A percentile compares a stretch with the other conserved stretches of the same genome.
These are phyloP conservation scores for Tupaia chinensis DNA, from an alignment of 2,113 vertebrate genomes.

Conservation along the genomic window DNA sequence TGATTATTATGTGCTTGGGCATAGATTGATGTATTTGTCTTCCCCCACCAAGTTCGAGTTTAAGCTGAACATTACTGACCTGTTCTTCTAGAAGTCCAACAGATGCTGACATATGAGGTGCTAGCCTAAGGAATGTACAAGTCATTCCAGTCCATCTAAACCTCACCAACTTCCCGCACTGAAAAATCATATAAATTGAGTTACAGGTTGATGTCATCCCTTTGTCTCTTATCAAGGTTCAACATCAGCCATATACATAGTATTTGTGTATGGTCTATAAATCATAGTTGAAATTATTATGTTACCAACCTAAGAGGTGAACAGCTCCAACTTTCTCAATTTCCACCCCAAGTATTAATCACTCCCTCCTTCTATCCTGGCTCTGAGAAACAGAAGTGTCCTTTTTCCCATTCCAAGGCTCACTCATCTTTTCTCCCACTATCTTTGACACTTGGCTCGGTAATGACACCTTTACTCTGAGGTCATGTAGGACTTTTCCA, in stretches of 20 bases:
- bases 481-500: background rate
- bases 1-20: background rate
- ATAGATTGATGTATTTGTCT: background rate
- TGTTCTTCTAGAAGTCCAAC: background rate
- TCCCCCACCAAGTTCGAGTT: background rate
- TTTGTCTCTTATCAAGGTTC: conserved; percentile 25
- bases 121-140: background rate
- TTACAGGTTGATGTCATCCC: background rate
- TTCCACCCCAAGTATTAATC: background rate
- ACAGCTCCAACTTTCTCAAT: background rate
- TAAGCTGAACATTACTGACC: background rate
- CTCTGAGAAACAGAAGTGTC: background rate
- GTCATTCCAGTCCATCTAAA: background rate
- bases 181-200: background rate
- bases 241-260: background rate
- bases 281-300: conserved; percentile 8
- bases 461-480: conserved; percentile 11
- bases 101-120: background rate
- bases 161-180: background rate
- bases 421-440: conserved; percentile 35
- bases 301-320: background rate
- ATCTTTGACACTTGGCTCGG: conserved; percentile 50
- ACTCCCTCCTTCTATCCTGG: background rate
- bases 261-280: background rate
- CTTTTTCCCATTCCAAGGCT: background rate